A percentile compares a stretch with the other conserved stretches of the same genome.
Conservation (phyloP, 2,113 vertebrate species). For the Thymallus thymallus region DNA sequence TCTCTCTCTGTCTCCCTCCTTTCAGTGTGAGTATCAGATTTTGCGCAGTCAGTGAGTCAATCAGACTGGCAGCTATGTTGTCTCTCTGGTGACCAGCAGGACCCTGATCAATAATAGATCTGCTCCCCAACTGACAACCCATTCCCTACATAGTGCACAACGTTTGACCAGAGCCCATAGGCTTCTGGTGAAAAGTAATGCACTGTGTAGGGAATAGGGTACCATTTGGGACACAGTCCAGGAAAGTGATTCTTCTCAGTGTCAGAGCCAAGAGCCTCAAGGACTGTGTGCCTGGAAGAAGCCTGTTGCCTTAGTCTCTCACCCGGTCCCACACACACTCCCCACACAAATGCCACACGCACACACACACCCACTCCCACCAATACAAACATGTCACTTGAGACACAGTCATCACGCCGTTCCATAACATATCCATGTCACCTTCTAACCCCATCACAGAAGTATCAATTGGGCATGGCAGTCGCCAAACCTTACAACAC, state of each 20-base stretch:
- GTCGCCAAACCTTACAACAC: too few species aligned
- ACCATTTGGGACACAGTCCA: too few species aligned
- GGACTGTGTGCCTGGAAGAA: conserved; percentile 4
- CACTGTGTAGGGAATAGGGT: too few species aligned
- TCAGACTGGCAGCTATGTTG: background rate
- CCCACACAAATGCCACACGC: background rate
- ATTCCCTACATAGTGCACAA: too few species aligned
- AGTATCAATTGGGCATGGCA: too few species aligned
- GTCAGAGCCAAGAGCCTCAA: conserved; percentile 38
- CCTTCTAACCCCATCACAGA: too few species aligned
- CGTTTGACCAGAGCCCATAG: too few species aligned
- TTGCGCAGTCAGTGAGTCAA: background rate
- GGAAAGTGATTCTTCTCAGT: too few species aligned
- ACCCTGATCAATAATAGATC: conserved; percentile 61
- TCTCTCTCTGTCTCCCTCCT: background rate
- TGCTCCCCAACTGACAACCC: conserved; percentile 7
- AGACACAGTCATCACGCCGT: too few species aligned
- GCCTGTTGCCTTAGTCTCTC: background rate
- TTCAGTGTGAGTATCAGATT: conserved; percentile 17
- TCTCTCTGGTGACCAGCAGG: conserved; percentile 25
- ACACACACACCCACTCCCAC: background rate
- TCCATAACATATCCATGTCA: too few species aligned
- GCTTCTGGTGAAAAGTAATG: too few species aligned
- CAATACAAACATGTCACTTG: too few species aligned
- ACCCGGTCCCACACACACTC: background rate